These are phyloP conservation scores for Dipus sagitta DNA, from an alignment of 2,797 vertebrate species.

Conservation along the genomic window DNA sequence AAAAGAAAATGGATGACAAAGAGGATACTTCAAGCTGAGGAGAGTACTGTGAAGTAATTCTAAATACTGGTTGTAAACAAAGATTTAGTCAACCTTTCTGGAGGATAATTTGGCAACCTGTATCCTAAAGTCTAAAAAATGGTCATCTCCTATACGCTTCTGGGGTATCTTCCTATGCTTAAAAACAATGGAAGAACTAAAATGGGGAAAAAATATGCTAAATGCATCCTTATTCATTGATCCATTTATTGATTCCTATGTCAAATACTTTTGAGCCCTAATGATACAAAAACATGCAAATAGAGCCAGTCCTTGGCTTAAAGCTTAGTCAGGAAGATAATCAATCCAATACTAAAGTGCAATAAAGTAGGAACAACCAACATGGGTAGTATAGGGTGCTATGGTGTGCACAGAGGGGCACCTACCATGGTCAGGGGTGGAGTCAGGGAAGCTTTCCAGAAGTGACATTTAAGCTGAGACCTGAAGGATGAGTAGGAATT, in stretches of 20 bases:
- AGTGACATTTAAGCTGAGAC: conserved; percentile 77
- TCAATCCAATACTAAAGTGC: conserved; percentile 50
- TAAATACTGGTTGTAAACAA: conserved; percentile 49
- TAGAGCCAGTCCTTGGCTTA: conserved; percentile 36
- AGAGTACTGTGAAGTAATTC: conserved; percentile 47
- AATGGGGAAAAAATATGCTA: conserved; percentile 52
- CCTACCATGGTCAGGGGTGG: conserved; percentile 74
- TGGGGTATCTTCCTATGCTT: conserved; percentile 41
- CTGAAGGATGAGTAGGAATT: conserved; percentile 79
- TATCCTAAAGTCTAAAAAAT: conserved; percentile 35
- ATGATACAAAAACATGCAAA: conserved; percentile 59
- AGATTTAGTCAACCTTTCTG: conserved; percentile 53
- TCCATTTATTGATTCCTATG: not conserved
- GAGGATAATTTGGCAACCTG: conserved; percentile 32
- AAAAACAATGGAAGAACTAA: conserved; percentile 54
- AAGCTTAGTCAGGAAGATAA: conserved; percentile 41
- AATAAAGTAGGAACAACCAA: conserved; percentile 55
- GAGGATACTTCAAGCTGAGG: conserved; percentile 41
- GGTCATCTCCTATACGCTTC: conserved; percentile 55
- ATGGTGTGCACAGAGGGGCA: conserved; percentile 48
- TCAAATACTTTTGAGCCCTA: conserved; percentile 45
- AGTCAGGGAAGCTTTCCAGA: conserved; percentile 77
- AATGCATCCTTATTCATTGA: conserved; percentile 24
- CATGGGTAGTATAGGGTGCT: conserved; percentile 2
- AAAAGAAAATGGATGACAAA: conserved; percentile 54